Evolutionary conservation across 2,797 vertebrate species (phyloP), one percentile per base, ranked within the genome.

Genomic region (Serranus cabrilla): DNA sequence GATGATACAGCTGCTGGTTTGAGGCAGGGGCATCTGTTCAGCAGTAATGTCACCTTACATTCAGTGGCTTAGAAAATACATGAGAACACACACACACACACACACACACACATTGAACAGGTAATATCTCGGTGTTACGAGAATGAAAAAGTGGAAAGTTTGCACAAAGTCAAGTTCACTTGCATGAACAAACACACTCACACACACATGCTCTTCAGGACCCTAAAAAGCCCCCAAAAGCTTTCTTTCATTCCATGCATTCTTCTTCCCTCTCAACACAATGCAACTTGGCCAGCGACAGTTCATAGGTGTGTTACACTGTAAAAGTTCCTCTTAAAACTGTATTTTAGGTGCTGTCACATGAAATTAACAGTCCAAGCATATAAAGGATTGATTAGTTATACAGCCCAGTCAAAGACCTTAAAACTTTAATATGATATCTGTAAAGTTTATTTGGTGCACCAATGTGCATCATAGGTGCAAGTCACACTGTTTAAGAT

Each of bases 41-140:
- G 37, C 25, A 47, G 43, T 59, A 85, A 73, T 71, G 76, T 74
- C 68, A 82, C 80, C 82, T 84, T 70, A 49, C 23, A 58, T 51
- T 69, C 72, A 73, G 6, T 56, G n/a, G 23, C 70, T 78, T 56
- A 31, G 74, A 74, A 77, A 71, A 70, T 45, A 73, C 49, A 45
- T 2, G 1, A 10, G 51, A 7, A 20, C 39, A 55, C 52, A 25
- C 12, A 58, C 9, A 46, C 9, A 40, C n/a, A 27, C 37, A 57
- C 54, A 49, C 49, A 60, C 37, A 39, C 56, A 25, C 21, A 51
- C 31, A 54, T 27, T 27, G 3, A 27, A 27, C 27, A 27, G 27
- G 27, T 27, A 27, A 27, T 3, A 6, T 27, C 27, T 27, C 27
- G 3, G 3, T 27, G 27, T n/a, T n/a, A 6, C 27, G 5, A 50